Base-by-base conservation (phyloP, 2,113 vertebrate species). In the Oxygymnocypris stewartii region DNA sequence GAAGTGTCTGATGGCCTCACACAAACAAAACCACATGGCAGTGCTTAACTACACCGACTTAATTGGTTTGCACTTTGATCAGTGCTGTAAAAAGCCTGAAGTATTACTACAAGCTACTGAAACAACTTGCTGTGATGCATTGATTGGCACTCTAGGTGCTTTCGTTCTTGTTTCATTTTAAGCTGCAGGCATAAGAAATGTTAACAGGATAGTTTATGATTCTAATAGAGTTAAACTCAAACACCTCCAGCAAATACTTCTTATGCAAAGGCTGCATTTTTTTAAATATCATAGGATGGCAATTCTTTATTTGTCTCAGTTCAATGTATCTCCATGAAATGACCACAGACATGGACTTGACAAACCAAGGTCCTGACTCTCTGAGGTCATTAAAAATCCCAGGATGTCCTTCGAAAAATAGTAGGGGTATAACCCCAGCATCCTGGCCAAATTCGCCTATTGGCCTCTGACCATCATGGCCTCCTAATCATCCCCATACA, bases 21-120 rank as follows among this genome's bases (percentile, higher is more conserved):
- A 85, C 59, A 40, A 59, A 73, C 74, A 78, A 49, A 79, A 76
- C 71, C 47, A 74, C 59, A 65, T 74, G 59, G 35, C 51, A 47
- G 28, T 16, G 18, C 40, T 7, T 57, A n/a, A 69, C 31, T 63
- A 65, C 25, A 63, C n/a, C 0, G 11, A 6, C 35, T 40, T 82
- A 61, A 74, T 86, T 61, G 71, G 54, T 40, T 20, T 63, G 63
- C 78, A 31, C 84, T 79, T 88, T 79, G 44, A 87, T 84, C 69
- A 42, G 25, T 35, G 44, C 51, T 83, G 81, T 83, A 81, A 81
- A 65, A 44, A 42, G 37, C 37, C 59, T 40, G 6, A 35, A 79
- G 37, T 80, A 63, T 63, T 42, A 65, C n/a, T 47, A 47, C 44
- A 79, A 79, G 74, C 47, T 61, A 69, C 44, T 65, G n/a, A 65